Conservation (phyloP, 2,797 vertebrate genomes). For the Hoplostethus atlanticus region DNA sequence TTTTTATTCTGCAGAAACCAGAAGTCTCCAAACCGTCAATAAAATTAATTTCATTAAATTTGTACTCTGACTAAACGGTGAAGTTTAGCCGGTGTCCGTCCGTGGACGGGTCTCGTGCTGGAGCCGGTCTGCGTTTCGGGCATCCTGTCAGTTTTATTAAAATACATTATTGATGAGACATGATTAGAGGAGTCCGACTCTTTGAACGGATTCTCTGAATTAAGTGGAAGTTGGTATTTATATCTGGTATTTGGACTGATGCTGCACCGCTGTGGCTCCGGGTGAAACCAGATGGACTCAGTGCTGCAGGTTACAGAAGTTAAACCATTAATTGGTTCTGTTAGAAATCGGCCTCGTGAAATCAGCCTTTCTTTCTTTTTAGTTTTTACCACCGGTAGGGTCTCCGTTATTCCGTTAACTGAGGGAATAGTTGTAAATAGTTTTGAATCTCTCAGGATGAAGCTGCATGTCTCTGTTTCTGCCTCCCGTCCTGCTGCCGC, state of each 20-base stretch:
- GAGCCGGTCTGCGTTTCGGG: slow-evolving; percentile 73
- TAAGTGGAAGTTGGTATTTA: slow-evolving; percentile 81
- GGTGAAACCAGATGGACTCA: background rate
- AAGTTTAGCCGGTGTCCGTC: slow-evolving; percentile 84
- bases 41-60: slow-evolving; percentile 84
- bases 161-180: slow-evolving; percentile 85
- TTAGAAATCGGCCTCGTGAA: too few relatives aligned
- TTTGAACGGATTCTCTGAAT: slow-evolving; percentile 84
- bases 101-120: slow-evolving; percentile 74
- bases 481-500: too few relatives aligned
- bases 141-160: slow-evolving; percentile 82
- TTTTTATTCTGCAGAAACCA: slow-evolving; percentile 26
- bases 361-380: too few relatives aligned
- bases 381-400: too few relatives aligned
- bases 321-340: too few relatives aligned
- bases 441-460: too few relatives aligned
- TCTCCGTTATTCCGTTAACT: too few relatives aligned
- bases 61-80: slow-evolving; percentile 83
- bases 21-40: slow-evolving; percentile 61
- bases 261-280: slow-evolving; percentile 5
- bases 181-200: slow-evolving; percentile 83
- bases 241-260: slow-evolving; percentile 50
- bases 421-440: too few relatives aligned
- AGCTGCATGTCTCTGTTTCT: too few relatives aligned
- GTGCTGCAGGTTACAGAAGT: too few relatives aligned